A percentile compares a stretch with the other conserved stretches of the same genome.
Conservation (phyloP, 2,888 invertebrate species). For the Eledone cirrhosa region DNA sequence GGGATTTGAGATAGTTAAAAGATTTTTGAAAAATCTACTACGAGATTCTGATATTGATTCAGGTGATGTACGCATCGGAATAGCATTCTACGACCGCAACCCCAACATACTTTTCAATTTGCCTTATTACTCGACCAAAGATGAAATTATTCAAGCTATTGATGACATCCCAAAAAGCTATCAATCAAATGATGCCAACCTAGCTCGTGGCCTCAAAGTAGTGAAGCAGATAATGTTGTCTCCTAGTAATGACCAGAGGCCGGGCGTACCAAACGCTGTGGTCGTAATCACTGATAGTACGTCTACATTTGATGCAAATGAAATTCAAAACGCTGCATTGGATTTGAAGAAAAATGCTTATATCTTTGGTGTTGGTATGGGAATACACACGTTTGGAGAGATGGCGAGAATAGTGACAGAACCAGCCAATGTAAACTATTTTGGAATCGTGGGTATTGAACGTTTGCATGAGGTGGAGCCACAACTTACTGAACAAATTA, state of each 20-base stretch:
- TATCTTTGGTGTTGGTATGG: constrained; percentile 21
- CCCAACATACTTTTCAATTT: constrained; percentile 47
- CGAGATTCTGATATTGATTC: constrained; percentile 44
- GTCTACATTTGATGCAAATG: constrained; percentile 30
- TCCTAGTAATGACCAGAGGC: constrained; percentile 39
- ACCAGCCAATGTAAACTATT: constrained; percentile 23
- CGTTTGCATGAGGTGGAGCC: constrained; percentile 33
- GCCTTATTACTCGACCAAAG: constrained; percentile 43
- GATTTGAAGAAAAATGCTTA: constrained; percentile 14
- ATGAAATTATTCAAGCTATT: constrained; percentile 41
- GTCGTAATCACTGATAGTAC: constrained; percentile 52
- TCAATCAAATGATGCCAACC: constrained; percentile 41
- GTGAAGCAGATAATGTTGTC: constrained; percentile 42
- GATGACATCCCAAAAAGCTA: constrained; percentile 39
- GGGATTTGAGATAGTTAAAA: constrained; percentile 38
- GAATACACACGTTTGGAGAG: constrained; percentile 4
- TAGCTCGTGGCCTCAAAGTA: constrained; percentile 46
- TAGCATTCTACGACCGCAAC: constrained; percentile 41
- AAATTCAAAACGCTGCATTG: neutral
- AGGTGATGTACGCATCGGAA: constrained; percentile 46
- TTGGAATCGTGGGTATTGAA: constrained; percentile 34
- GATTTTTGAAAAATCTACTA: constrained; percentile 41
- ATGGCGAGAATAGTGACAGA: neutral
- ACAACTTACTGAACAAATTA: constrained; percentile 30
- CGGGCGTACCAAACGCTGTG: constrained; percentile 47